Conservation (phyloP, 1,140 invertebrate genomes). For the Drosophila sp. region DNA sequence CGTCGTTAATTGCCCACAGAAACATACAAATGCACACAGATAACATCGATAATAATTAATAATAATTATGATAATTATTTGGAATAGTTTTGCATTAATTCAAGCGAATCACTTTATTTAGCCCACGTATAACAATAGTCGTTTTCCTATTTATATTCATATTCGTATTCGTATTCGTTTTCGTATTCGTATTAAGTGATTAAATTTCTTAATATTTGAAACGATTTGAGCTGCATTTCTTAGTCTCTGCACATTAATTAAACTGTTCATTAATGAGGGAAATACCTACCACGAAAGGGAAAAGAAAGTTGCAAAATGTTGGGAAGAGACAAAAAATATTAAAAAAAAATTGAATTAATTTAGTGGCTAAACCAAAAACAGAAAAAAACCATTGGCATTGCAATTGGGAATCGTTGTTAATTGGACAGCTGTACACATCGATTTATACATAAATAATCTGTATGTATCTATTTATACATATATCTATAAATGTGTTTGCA, state of each 20-base stretch:
- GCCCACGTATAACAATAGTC: background rate
- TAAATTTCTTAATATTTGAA: background rate
- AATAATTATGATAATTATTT: conserved; percentile 35
- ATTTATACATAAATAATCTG: conserved; percentile 27
- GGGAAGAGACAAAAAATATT: background rate
- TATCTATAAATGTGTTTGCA: background rate
- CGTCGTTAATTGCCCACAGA: background rate
- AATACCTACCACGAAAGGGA: background rate
- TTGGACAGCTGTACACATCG: conserved; percentile 40
- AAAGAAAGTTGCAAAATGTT: conserved; percentile 43
- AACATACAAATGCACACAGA: background rate
- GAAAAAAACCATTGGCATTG: background rate
- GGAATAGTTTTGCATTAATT: conserved; percentile 24
- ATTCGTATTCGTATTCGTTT: conserved; percentile 13
- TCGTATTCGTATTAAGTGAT: conserved; percentile 25
- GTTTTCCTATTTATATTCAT: conserved; percentile 1
- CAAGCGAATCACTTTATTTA: conserved; percentile 20
- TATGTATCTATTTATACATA: background rate
- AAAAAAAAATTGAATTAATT: conserved; percentile 25
- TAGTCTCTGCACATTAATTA: conserved; percentile 18
- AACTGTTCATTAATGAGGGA: conserved; percentile 13
- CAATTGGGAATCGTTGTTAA: conserved; percentile 22
- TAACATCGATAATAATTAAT: conserved; percentile 26
- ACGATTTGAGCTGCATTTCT: conserved; percentile 9
- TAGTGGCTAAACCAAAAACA: conserved; percentile 24